These are phyloP conservation scores for Lepus americanus DNA, from an alignment of 2,113 vertebrate species.

Conservation along the genomic window DNA sequence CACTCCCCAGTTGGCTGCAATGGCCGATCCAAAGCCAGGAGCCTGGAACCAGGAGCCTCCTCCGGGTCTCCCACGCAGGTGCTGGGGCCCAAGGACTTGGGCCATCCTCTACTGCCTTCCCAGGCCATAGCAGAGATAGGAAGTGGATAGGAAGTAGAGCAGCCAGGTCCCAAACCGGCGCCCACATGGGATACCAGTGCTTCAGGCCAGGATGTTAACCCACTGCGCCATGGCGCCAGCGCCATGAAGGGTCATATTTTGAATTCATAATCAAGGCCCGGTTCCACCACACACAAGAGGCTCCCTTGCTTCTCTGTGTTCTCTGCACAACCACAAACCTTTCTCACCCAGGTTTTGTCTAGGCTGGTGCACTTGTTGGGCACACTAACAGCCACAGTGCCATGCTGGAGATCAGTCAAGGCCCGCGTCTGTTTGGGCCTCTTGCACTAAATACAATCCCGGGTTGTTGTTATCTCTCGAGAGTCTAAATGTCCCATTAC, in stretches of 20 bases:
- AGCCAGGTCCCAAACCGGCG: too few species aligned
- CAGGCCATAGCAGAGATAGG: too few species aligned
- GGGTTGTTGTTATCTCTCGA: not conserved
- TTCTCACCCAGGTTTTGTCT: not conserved
- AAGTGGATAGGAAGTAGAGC: too few species aligned
- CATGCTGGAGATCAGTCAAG: not conserved
- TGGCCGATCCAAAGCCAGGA: too few species aligned
- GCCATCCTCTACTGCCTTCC: too few species aligned
- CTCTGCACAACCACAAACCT: not conserved
- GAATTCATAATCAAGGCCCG: not conserved
- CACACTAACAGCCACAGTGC: not conserved
- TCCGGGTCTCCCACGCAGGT: too few species aligned
- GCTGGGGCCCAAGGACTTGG: too few species aligned
- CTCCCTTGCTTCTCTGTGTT: constrained; percentile 13
- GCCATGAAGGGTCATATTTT: not conserved
- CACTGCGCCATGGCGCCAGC: too few species aligned
- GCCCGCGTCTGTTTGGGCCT: not conserved
- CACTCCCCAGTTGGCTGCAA: too few species aligned
- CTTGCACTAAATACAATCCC: not conserved
- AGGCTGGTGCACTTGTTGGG: not conserved
- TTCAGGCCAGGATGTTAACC: too few species aligned
- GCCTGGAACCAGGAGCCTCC: too few species aligned
- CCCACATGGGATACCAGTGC: too few species aligned
- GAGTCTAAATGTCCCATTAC: not conserved
- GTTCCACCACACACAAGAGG: not conserved